Conservation (phyloP, 2,888 invertebrate genomes). For the Ischnura elegans region DNA sequence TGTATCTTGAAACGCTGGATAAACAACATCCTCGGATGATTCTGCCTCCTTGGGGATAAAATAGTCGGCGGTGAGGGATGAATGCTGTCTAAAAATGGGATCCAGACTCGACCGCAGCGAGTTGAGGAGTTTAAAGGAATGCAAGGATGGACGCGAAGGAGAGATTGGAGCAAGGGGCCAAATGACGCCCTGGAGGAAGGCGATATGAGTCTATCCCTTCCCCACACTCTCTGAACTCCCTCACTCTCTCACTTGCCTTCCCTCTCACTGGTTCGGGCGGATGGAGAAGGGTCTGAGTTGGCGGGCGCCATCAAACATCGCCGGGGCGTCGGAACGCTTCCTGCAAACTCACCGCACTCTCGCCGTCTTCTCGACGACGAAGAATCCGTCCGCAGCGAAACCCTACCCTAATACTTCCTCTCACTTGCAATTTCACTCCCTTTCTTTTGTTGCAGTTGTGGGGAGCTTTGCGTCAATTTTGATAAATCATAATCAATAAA, state of each 20-base stretch:
- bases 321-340: not conserved
- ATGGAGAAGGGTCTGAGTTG: not conserved
- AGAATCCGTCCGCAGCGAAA: not conserved
- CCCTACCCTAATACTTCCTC: too few relatives aligned
- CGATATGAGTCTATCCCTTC: not conserved
- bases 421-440: not conserved
- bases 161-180: slow-evolving; percentile 8
- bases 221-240: not conserved
- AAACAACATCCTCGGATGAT: not conserved
- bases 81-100: not conserved
- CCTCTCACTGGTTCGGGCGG: not conserved
- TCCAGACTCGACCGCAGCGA: not conserved
- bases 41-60: not conserved
- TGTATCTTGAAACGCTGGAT: not conserved
- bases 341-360: not conserved
- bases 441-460: too few relatives aligned
- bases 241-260: not conserved
- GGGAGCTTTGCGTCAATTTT: too few relatives aligned
- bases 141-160: not conserved
- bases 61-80: not conserved
- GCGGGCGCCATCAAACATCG: not conserved
- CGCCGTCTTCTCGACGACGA: too few relatives aligned
- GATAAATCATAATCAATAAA: too few relatives aligned
- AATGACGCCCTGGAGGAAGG: slow-evolving; percentile 22
- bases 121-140: not conserved